A percentile compares a stretch with the other conserved stretches of the same genome.
Evolutionary conservation across 2,888 invertebrate species (phyloP).

Genomic region (Anoplius nigerrimus): DNA sequence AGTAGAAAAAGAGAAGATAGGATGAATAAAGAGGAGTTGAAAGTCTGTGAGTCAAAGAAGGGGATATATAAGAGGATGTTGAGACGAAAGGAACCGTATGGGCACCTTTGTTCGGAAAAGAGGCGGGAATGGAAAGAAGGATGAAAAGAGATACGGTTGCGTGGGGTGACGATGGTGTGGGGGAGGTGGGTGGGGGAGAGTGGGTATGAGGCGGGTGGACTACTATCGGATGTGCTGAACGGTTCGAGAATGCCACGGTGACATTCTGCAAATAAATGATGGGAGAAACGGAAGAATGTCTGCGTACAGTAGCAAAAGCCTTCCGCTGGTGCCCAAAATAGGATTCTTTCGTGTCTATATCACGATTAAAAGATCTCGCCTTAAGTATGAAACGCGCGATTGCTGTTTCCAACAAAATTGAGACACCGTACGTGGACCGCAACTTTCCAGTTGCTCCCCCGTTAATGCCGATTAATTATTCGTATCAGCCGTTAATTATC

Average conservation of each 20-base stretch:
- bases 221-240: conserved; percentile 66
- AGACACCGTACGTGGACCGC: too few relatives aligned
- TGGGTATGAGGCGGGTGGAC: conserved; percentile 25
- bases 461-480: too few relatives aligned
- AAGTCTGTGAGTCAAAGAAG: not conserved
- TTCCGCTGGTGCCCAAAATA: conserved; percentile 28
- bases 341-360: conserved; percentile 30
- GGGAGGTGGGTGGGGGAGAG: conserved; percentile 19
- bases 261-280: conserved; percentile 67
- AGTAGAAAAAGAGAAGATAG: conserved; percentile 4
- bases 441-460: too few relatives aligned
- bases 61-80: not conserved
- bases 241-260: conserved; percentile 63
- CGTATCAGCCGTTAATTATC: too few relatives aligned
- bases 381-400: too few relatives aligned
- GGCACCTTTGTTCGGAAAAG: conserved; percentile 1
- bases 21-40: not conserved
- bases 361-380: not conserved
- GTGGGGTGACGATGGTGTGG: not conserved
- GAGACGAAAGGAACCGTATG: too few relatives aligned
- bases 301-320: too few relatives aligned
- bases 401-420: too few relatives aligned
- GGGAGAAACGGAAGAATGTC: conserved; percentile 30
- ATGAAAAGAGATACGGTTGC: conserved; percentile 14
- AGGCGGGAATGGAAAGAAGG: conserved; percentile 20